Evolutionary conservation across 2,888 invertebrate species (phyloP).

Genomic region (Julus scanicus): DNA sequence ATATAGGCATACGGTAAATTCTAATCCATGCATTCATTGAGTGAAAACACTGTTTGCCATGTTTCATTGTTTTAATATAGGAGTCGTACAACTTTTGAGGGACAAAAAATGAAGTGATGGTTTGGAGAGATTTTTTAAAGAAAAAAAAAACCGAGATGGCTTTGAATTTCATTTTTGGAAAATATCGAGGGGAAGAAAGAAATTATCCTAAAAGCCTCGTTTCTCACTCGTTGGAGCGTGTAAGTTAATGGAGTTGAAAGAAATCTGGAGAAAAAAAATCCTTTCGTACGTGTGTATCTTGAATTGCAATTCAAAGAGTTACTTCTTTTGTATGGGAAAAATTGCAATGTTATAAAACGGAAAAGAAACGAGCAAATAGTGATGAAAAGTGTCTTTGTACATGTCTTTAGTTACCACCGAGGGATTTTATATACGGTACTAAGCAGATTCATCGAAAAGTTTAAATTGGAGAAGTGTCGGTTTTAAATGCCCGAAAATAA

Average conservation of each 20-base stretch:
- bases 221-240: constrained; percentile 41
- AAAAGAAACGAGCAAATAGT: neutral
- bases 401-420: neutral
- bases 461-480: constrained; percentile 20
- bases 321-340: neutral
- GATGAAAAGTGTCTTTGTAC: constrained; percentile 3
- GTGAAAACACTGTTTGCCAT: neutral
- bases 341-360: neutral
- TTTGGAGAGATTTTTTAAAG: neutral
- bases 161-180: constrained; percentile 33
- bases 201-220: constrained; percentile 43
- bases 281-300: constrained; percentile 31
- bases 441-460: constrained; percentile 19
- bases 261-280: neutral
- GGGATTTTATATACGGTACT: neutral
- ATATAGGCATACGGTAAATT: neutral
- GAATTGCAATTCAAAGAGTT: constrained; percentile 12
- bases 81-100: neutral
- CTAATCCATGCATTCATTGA: neutral
- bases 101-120: neutral
- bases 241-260: constrained; percentile 49
- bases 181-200: constrained; percentile 22
- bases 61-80: constrained; percentile 10
- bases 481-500: constrained; percentile 15
- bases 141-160: neutral